Conservation (phyloP, 1,140 invertebrate genomes). For the Macrostomum lignano region DNA sequence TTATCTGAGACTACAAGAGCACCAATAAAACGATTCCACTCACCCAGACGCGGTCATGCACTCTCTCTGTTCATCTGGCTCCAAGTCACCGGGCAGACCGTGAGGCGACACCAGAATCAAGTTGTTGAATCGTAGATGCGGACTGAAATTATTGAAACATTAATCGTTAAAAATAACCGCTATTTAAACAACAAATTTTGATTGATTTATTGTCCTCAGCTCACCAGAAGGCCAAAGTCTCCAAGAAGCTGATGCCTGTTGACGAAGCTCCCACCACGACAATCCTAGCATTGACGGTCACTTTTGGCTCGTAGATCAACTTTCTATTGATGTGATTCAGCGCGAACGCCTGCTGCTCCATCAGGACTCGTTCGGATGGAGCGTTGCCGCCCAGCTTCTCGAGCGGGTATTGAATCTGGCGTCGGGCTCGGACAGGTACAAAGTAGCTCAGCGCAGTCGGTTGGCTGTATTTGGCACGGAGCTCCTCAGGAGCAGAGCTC, state of each 20-base stretch:
- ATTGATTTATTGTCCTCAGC: conserved; percentile 6
- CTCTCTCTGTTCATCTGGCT: conserved; percentile 15
- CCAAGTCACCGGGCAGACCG: conserved; percentile 33
- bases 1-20: no score
- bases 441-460: conserved; percentile 17
- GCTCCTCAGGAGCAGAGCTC: not conserved
- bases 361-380: conserved; percentile 20
- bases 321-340: conserved; percentile 26
- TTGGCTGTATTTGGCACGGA: conserved; percentile 15
- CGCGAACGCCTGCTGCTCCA: conserved; percentile 15
- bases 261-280: conserved; percentile 43
- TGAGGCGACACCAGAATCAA: conserved; percentile 35
- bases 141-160: conserved; percentile 12
- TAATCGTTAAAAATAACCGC: conserved; percentile 1
- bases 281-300: conserved; percentile 33
- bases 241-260: conserved; percentile 38
- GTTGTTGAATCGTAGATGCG: conserved; percentile 27
- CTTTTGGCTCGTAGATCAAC: conserved; percentile 24
- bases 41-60: conserved; percentile 13
- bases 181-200: not conserved
- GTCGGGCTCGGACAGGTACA: conserved; percentile 20
- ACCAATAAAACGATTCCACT: no score
- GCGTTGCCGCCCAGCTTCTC: conserved; percentile 20
- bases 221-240: conserved; percentile 36
- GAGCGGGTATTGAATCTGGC: conserved; percentile 21